Conservation (phyloP, 2,113 vertebrate species). For the Microcebus griseorufus region DNA sequence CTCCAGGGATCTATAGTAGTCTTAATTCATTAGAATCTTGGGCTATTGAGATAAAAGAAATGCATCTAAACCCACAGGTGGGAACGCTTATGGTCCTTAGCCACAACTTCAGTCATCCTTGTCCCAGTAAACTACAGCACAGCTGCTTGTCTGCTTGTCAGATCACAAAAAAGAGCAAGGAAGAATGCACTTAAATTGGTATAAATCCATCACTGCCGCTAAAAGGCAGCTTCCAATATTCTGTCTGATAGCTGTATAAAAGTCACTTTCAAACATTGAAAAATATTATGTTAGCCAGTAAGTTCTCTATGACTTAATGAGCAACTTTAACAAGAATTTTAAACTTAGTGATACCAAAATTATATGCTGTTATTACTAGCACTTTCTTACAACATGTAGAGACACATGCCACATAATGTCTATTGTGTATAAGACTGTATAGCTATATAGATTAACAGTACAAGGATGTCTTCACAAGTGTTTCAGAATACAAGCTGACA, state of each 20-base stretch:
- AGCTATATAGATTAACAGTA: not conserved
- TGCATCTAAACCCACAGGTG: not conserved
- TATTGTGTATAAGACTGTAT: not conserved
- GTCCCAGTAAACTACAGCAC: not conserved
- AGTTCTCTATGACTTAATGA: constrained; percentile 3
- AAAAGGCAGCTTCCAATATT: constrained; percentile 17
- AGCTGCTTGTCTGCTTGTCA: not conserved
- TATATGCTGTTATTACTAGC: not conserved
- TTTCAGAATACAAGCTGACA: not conserved
- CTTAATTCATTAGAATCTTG: not conserved
- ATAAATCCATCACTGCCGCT: not conserved
- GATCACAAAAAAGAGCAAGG: not conserved
- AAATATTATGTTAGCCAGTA: not conserved
- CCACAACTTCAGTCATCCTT: not conserved
- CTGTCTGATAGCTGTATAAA: not conserved
- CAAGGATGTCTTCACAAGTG: not conserved
- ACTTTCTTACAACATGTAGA: not conserved
- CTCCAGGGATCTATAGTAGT: not conserved
- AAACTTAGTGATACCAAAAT: constrained; percentile 44
- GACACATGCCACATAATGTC: not conserved
- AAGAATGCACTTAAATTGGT: not conserved
- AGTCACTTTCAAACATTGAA: not conserved
- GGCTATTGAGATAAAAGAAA: not conserved
- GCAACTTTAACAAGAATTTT: constrained; percentile 45
- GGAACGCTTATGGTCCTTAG: not conserved